Base-by-base conservation (phyloP, 2,888 invertebrate species). In the Brachynemurus nebulosus region DNA sequence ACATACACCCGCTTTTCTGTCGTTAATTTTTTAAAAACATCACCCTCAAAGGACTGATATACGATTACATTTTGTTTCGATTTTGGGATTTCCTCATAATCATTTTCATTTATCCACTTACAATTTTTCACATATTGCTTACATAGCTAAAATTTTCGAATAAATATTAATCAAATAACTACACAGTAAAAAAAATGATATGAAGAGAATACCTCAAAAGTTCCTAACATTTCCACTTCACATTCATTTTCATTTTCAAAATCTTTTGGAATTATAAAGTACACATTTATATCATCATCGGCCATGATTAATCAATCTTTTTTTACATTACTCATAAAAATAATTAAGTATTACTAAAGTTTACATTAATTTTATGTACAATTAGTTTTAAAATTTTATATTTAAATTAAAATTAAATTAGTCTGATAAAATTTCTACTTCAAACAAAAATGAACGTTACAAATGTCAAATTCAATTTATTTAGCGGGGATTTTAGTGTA, bases 21-120 rank as follows among this genome's bases (percentile, higher is more conserved):
- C 51, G 68, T 70, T 5, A 84, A 57, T 53, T 75, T 74, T 1
- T 78, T 68, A 63, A 83, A 92, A 1, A 75, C 63, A 4, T 72
- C 65, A 9, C 90, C 90, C 50, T 74, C 70, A 65, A 93, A 92
- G 36, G 76, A 69, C 45, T 85, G 77, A 56, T 90, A 69, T 0
- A 93, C 76, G 59, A 88, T 82, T 2, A 88, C 78, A 66, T 86
- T 80, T 51, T 73, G 77, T 52, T 78, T 76, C 7, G 69, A 70
- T 34, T 78, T 70, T 8, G 65, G 57, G 4, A 74, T 62, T 9
- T 62, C 55, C 1, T 69, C 63, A 48, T 79, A 78, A 11, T 78
- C 67, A 3, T 65, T 61, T 55, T 81, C 79, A 8, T 67, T 67
- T 2, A 82, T 67, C 80, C 86, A 88, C 23, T 59, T 58, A 1